Evolutionary conservation across 2,888 invertebrate genomes (phyloP), one percentile per base, ranked within the genome.

Genomic region (Smittia sp.): DNA sequence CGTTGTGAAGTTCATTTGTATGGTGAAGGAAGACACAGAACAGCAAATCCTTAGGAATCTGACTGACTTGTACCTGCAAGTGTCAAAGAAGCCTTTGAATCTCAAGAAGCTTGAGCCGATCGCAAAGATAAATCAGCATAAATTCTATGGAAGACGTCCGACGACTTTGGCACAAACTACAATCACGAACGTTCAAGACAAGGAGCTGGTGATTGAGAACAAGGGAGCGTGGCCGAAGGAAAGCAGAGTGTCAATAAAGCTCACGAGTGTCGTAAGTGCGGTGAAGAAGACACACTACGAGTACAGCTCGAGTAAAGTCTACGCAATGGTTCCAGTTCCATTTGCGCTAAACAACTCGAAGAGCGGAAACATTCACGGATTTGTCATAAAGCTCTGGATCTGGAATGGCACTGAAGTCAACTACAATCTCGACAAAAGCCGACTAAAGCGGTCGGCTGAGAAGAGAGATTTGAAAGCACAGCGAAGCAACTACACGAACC

Each of bases 331-430:
- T 73, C 91, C 92, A 0, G 89, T 88, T 25, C 85, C 88, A 6
- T 87, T 91, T 82, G 85, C 85, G 1, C 88, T 89, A 77, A 85
- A 86, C 75, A 83, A 85, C 13, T 78, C 79, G n/a, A 18, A 18
- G 24, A 15, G 0, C 18, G 69, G 41, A 0, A 85, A 86, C 66
- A 86, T 90, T 75, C 85, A 88, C 69, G 92, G 93, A 0, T 93
- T 92, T 81, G 89, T 91, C 18, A 82, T 93, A 77, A 93, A 93
- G 84, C 89, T 92, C 81, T 93, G 93, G 92, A 89, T 90, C 78
- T 93, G 91, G 91, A 86, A 85, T 75, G 85, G 84, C 80, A 84
- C 84, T 80, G 68, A 74, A 25, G 58, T 69, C 68, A 75, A 72
- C 58, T 76, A 74, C 15, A 66, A 70, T 54, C 63, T 74, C 18